A percentile compares a stretch with the other conserved stretches of the same genome.
Conservation (phyloP, 2,888 invertebrate genomes). For the Antitype chi region DNA sequence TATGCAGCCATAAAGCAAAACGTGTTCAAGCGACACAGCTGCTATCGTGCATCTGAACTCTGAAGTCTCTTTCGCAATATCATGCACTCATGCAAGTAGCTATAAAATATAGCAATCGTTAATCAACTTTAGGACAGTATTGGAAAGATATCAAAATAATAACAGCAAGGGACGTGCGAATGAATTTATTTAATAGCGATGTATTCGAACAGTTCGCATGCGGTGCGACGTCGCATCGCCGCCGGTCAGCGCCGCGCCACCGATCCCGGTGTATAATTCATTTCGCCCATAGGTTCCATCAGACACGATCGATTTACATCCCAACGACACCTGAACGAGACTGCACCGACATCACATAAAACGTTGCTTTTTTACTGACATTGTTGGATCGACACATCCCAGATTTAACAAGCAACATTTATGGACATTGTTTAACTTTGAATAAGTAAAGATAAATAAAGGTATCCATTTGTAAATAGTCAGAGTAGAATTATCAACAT, state of each 20-base stretch:
- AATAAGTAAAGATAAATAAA: slow-evolving; percentile 30
- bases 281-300: slow-evolving; percentile 54
- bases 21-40: slow-evolving; percentile 30
- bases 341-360: slow-evolving; percentile 25
- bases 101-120: slow-evolving; percentile 32
- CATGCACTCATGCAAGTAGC: slow-evolving; percentile 11
- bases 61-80: slow-evolving; percentile 11
- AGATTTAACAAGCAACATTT: slow-evolving; percentile 17
- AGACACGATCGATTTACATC: slow-evolving; percentile 64
- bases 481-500: slow-evolving; percentile 9
- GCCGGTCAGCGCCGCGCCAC: slow-evolving; percentile 51
- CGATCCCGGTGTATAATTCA: slow-evolving; percentile 61
- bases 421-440: slow-evolving; percentile 16
- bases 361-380: slow-evolving; percentile 11
- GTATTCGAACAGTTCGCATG: slow-evolving; percentile 52
- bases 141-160: slow-evolving; percentile 40
- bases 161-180: slow-evolving; percentile 35
- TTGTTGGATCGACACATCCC: slow-evolving; percentile 21
- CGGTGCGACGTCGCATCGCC: slow-evolving; percentile 51
- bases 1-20: slow-evolving; percentile 13
- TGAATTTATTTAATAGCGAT: slow-evolving; percentile 58
- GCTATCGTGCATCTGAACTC: slow-evolving; percentile 14
- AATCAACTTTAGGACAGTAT: slow-evolving; percentile 35
- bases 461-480: slow-evolving; percentile 12
- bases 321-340: slow-evolving; percentile 59